Percentiles rank a stretch among this genome's conserved stretches.
phyloP scores from a whole-genome alignment of 2,797 vertebrate species.

The Protonibea diacanthus region DNA sequence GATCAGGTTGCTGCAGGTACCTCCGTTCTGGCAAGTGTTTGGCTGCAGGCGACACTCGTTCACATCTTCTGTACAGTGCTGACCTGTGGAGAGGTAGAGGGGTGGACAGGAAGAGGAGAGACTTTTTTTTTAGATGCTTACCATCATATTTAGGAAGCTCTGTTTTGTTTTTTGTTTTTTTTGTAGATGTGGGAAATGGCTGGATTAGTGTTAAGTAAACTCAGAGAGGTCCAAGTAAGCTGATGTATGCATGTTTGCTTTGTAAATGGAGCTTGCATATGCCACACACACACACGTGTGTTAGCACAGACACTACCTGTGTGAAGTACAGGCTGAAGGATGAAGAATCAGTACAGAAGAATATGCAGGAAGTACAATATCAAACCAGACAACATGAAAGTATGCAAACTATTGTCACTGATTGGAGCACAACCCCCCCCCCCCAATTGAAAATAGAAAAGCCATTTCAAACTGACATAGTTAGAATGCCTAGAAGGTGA shows the following conservation, averaged over 20 bases:
- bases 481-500: neutral
- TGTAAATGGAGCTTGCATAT: constrained; percentile 24
- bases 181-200: too few species aligned
- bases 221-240: constrained; percentile 35
- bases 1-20: constrained; percentile 86
- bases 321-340: neutral
- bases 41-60: constrained; percentile 89
- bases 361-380: neutral
- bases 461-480: neutral
- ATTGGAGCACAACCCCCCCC: constrained; percentile 8
- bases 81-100: constrained; percentile 73
- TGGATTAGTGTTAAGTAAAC: constrained; percentile 34
- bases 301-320: constrained; percentile 48
- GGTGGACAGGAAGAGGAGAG: neutral
- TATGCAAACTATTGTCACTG: neutral
- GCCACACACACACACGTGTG: constrained; percentile 16
- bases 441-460: neutral
- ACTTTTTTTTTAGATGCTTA: neutral
- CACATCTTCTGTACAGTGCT: constrained; percentile 89
- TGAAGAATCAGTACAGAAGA: constrained; percentile 2
- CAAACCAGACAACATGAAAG: constrained; percentile 7
- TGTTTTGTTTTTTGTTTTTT: too few species aligned
- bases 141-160: neutral
- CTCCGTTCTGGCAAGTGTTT: constrained; percentile 89
- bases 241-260: constrained; percentile 48